Conservation (phyloP, 2,113 vertebrate species). For the Tyrannus savana region DNA sequence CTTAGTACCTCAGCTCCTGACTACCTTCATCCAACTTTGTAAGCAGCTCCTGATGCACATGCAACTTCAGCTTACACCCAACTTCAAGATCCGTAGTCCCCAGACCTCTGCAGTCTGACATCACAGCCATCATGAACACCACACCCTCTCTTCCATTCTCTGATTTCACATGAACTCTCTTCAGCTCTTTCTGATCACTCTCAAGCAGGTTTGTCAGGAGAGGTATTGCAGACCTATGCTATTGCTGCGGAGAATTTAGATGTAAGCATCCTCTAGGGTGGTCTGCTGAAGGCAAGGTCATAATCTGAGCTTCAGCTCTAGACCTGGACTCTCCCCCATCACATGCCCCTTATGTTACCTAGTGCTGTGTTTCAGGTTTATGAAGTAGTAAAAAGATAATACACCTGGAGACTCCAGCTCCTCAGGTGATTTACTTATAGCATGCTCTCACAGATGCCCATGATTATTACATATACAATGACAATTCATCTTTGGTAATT, state of each 20-base stretch:
- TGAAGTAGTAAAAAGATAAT: background rate
- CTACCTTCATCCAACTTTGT: background rate
- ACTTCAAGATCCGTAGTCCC: background rate
- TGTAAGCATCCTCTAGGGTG: no score
- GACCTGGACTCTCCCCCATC: background rate
- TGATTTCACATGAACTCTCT: background rate
- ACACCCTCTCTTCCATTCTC: background rate
- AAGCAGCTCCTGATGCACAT: fast-evolving
- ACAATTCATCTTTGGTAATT: background rate
- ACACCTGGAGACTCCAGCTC: background rate
- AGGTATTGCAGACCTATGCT: background rate
- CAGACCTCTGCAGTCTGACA: background rate
- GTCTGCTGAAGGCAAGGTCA: background rate
- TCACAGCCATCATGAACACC: background rate
- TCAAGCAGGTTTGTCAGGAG: background rate
- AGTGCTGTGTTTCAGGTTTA: background rate
- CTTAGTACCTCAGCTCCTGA: background rate
- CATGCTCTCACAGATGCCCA: background rate
- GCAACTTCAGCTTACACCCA: background rate
- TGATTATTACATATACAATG: background rate
- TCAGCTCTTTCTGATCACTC: background rate
- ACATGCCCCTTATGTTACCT: background rate
- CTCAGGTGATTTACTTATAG: background rate
- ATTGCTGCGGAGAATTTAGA: background rate
- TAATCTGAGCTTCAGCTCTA: background rate